Evolutionary conservation across 1,140 invertebrate species (phyloP).

Genomic region (Charaxes varanes): DNA sequence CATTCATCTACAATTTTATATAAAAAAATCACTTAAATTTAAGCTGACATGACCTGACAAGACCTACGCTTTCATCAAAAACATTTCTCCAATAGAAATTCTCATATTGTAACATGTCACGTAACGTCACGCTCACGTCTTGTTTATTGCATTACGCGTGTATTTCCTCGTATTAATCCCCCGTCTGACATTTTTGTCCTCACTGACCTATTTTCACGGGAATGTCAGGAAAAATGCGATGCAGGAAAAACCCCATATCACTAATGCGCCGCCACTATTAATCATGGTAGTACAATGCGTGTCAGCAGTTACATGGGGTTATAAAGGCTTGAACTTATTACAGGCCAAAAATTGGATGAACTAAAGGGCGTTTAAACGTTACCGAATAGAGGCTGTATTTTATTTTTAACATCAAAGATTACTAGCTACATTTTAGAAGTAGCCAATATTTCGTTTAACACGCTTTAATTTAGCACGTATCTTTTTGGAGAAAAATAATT

Average conservation of each 20-base stretch:
- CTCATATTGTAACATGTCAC: slow-evolving; percentile 9
- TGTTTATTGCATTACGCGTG: slow-evolving; percentile 17
- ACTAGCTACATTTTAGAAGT: no score
- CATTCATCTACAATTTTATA: no score
- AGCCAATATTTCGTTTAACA: no score
- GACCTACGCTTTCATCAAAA: no score
- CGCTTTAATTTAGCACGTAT: no score
- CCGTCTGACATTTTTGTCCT: slow-evolving; percentile 28
- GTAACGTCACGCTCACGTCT: slow-evolving; percentile 12
- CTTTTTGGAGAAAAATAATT: no score
- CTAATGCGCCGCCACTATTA: slow-evolving; percentile 54
- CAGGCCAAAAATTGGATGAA: slow-evolving; percentile 10
- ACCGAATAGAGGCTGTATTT: no score
- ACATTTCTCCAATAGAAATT: no score
- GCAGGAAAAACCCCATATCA: slow-evolving; percentile 50
- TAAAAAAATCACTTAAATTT: no score
- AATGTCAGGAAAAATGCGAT: slow-evolving; percentile 38
- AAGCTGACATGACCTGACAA: no score
- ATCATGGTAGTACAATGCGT: slow-evolving; percentile 61
- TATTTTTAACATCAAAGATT: no score
- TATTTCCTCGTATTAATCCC: slow-evolving; percentile 26
- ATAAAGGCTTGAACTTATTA: slow-evolving; percentile 37
- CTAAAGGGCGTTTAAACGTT: slow-evolving; percentile 2
- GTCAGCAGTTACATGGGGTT: slow-evolving; percentile 36
- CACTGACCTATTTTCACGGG: slow-evolving; percentile 30